phyloP scores from a whole-genome alignment of 2,797 vertebrate species.

The Graptemys geographica region DNA sequence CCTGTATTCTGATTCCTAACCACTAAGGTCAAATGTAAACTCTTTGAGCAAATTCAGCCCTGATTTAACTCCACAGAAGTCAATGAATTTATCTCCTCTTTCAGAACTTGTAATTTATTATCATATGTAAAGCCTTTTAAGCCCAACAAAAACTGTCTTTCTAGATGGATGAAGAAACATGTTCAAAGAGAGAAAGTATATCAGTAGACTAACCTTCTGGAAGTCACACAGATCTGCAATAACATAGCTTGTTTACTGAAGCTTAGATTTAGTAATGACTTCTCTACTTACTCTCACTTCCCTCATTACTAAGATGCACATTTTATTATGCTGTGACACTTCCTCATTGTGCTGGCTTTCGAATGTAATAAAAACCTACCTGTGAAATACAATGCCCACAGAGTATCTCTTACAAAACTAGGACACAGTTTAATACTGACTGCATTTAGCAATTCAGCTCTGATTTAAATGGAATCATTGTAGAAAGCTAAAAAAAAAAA shows the following conservation, averaged over 20 bases:
- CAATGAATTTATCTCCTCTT: background rate
- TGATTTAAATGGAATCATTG: constrained; percentile 62
- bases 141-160: background rate
- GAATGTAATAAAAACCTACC: constrained; percentile 74
- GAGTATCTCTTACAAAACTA: constrained; percentile 66
- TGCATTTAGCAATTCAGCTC: constrained; percentile 63
- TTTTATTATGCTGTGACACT: constrained; percentile 48
- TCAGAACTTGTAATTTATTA: background rate
- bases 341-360: constrained; percentile 40
- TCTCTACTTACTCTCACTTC: constrained; percentile 16
- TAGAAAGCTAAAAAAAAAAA: constrained; percentile 60
- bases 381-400: constrained; percentile 56
- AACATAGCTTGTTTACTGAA: background rate
- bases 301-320: constrained; percentile 3
- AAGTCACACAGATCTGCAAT: background rate
- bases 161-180: background rate
- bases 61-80: constrained; percentile 36
- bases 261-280: constrained; percentile 5
- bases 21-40: background rate
- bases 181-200: background rate
- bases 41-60: background rate
- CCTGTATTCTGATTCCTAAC: constrained; percentile 48
- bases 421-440: constrained; percentile 62
- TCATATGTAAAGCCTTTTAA: background rate
- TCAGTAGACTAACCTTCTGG: background rate